Percentiles rank a stretch among this genome's conserved stretches.
These are phyloP conservation scores for Menidia beryllina DNA, from an alignment of 2,113 vertebrate genomes.

Conservation along the genomic window DNA sequence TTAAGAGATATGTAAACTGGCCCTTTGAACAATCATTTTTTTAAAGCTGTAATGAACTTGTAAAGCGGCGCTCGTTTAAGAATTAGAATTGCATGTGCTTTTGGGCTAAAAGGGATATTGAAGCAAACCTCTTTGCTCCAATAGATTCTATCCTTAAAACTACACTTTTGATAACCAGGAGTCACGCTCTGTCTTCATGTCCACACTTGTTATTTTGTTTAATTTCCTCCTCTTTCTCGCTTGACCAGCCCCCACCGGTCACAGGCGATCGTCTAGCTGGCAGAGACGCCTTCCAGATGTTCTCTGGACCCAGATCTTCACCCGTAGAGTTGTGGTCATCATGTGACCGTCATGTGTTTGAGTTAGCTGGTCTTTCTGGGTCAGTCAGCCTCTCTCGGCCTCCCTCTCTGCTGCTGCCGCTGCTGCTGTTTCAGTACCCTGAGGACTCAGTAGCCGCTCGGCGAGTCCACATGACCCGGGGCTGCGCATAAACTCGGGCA, in stretches of 20 bases:
- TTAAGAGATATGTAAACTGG: no score
- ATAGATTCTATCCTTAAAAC: no score
- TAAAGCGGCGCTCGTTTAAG: no score
- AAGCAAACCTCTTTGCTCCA: no score
- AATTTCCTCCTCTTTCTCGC: neutral
- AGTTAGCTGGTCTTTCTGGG: slow-evolving; percentile 72
- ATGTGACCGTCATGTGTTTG: slow-evolving; percentile 54
- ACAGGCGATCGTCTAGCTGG: neutral
- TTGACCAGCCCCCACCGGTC: slow-evolving; percentile 6
- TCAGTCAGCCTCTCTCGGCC: slow-evolving; percentile 40
- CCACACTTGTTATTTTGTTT: neutral
- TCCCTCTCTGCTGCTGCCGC: slow-evolving; percentile 33
- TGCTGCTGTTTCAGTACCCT: slow-evolving; percentile 56
- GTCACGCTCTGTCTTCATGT: neutral
- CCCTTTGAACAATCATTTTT: no score
- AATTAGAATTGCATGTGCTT: no score
- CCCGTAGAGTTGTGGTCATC: slow-evolving; percentile 30
- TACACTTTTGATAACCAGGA: neutral
- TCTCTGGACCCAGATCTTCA: slow-evolving; percentile 39
- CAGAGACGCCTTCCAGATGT: slow-evolving; percentile 59
- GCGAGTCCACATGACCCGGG: slow-evolving; percentile 59
- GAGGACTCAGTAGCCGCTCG: slow-evolving; percentile 60
- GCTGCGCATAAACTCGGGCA: slow-evolving; percentile 79
- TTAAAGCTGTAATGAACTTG: no score
- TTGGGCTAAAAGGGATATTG: no score